Percentiles rank a stretch among this genome's conserved stretches.
phyloP scores from a whole-genome alignment of 2,888 invertebrate species.

The Trimorus sp. region DNA sequence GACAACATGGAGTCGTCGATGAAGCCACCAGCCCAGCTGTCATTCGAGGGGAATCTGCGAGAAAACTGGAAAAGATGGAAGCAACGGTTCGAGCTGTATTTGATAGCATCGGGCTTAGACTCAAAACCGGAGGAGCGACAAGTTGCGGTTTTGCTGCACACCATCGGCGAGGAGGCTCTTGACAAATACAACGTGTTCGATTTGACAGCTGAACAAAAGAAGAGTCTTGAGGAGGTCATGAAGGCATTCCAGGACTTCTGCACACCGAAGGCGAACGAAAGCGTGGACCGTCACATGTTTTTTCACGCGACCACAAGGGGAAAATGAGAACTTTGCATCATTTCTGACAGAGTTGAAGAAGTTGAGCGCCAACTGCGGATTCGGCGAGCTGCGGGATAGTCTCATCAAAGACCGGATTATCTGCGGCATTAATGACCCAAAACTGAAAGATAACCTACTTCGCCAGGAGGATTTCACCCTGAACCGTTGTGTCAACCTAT shows the following conservation, averaged over 20 bases:
- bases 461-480: slow-evolving; percentile 42
- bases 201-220: slow-evolving; percentile 48
- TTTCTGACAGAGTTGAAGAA: slow-evolving; percentile 69
- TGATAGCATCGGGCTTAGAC: slow-evolving; percentile 65
- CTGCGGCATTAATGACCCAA: slow-evolving; percentile 40
- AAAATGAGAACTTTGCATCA: slow-evolving; percentile 60
- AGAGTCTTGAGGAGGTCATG: slow-evolving; percentile 47
- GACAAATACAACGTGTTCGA: slow-evolving; percentile 66
- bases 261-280: slow-evolving; percentile 57
- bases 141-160: slow-evolving; percentile 67
- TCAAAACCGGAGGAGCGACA: slow-evolving; percentile 58
- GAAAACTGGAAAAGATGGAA: slow-evolving; percentile 70
- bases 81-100: slow-evolving; percentile 68
- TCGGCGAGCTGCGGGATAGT: slow-evolving; percentile 62
- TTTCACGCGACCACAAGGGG: slow-evolving; percentile 27
- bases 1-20: slow-evolving; percentile 35
- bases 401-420: slow-evolving; percentile 52
- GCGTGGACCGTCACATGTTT: slow-evolving; percentile 67
- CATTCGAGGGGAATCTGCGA: slow-evolving; percentile 49
- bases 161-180: slow-evolving; percentile 64
- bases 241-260: slow-evolving; percentile 63
- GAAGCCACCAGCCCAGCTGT: slow-evolving; percentile 48
- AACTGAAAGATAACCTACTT: slow-evolving; percentile 37
- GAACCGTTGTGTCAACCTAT: slow-evolving; percentile 27
- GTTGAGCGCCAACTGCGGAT: slow-evolving; percentile 64